phyloP scores from a whole-genome alignment of 2,888 invertebrate species.

The Rhabditophanes sp. region DNA sequence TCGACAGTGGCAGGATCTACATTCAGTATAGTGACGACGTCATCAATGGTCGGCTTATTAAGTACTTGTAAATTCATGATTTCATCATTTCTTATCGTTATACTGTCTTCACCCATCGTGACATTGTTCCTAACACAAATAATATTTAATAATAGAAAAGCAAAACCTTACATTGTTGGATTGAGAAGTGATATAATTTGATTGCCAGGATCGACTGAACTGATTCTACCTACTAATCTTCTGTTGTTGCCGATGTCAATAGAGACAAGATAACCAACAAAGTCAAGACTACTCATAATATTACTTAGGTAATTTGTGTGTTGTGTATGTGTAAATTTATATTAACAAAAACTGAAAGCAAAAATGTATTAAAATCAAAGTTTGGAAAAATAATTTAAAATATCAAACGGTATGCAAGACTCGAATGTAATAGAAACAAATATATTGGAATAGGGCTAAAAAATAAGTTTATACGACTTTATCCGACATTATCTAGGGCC shows the following conservation, averaged over 20 bases:
- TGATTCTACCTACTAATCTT: slow-evolving; percentile 9
- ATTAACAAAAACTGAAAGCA: slow-evolving; percentile 3
- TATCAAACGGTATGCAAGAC: too few relatives aligned
- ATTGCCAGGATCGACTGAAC: neutral
- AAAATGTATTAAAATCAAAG: neutral
- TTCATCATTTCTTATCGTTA: too few relatives aligned
- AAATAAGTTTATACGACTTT: slow-evolving; percentile 4
- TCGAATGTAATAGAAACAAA: slow-evolving; percentile 6
- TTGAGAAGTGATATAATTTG: slow-evolving; percentile 4
- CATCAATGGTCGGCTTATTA: too few relatives aligned
- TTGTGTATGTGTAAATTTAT: neutral
- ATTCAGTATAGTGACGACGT: too few relatives aligned
- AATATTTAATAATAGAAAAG: neutral
- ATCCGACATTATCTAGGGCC: slow-evolving; percentile 59
- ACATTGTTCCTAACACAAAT: too few relatives aligned
- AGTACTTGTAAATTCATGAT: too few relatives aligned
- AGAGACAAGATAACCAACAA: slow-evolving; percentile 5
- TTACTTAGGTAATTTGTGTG: neutral
- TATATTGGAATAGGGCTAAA: slow-evolving; percentile 2
- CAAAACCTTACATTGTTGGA: slow-evolving; percentile 3
- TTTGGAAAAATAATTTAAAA: neutral
- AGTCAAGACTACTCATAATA: slow-evolving; percentile 3
- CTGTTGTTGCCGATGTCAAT: slow-evolving; percentile 3
- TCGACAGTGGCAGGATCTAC: too few relatives aligned
- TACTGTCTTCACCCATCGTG: too few relatives aligned